These are phyloP conservation scores for Drosophila sechellia DNA, from an alignment of 1,140 invertebrate genomes.

Conservation along the genomic window DNA sequence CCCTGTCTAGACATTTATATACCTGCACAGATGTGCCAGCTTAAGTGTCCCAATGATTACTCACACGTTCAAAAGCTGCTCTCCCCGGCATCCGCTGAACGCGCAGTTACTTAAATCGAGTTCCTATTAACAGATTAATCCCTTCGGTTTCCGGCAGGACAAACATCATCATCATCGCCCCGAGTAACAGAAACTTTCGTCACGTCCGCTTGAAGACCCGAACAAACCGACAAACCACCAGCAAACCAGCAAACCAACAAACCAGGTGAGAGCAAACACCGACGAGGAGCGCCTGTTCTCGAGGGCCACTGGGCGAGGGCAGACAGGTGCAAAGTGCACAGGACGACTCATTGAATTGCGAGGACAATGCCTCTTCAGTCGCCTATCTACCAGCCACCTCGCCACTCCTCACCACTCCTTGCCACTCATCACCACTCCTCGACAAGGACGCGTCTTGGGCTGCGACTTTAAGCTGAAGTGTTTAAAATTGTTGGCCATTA, in stretches of 20 bases:
- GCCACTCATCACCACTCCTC: no score
- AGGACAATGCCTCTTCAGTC: conserved; percentile 4
- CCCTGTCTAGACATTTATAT: no score
- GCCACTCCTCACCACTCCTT: no score
- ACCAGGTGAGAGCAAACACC: conserved; percentile 29
- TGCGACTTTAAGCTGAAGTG: conserved; percentile 30
- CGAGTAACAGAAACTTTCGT: conserved; percentile 12
- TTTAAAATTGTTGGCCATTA: conserved; percentile 56
- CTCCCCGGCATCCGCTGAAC: conserved; percentile 5
- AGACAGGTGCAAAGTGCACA: conserved; percentile 42
- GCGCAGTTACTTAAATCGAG: conserved; percentile 20
- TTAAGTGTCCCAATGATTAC: neutral
- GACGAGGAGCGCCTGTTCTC: conserved; percentile 9
- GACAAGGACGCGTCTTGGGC: conserved; percentile 39
- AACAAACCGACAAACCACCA: neutral
- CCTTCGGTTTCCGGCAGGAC: conserved; percentile 18
- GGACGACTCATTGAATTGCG: conserved; percentile 27
- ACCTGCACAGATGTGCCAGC: no score
- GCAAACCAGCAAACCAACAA: conserved; percentile 16
- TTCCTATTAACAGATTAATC: conserved; percentile 24
- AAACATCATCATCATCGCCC: conserved; percentile 28
- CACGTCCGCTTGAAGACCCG: conserved; percentile 13
- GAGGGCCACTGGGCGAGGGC: conserved; percentile 13
- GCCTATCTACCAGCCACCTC: no score
- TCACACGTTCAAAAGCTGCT: conserved; percentile 2